Evolutionary conservation across 1,140 invertebrate species (phyloP), one percentile per base, ranked within the genome.

Genomic region (Bilobella aurantiaca): DNA sequence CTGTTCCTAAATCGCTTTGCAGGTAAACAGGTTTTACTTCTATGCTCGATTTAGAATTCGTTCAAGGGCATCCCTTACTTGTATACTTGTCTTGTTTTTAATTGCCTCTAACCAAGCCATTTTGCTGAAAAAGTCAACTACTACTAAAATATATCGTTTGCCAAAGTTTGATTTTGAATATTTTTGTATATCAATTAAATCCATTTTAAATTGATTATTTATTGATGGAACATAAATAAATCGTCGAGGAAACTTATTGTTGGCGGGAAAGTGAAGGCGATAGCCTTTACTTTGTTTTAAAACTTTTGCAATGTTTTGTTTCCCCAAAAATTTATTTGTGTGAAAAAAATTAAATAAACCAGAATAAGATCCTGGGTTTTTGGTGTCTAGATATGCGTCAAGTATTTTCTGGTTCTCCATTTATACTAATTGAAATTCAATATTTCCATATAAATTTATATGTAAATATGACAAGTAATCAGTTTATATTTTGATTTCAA

Each of bases 181-280:
- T 21, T 28, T 64, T 23, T 58, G 57, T 8, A 64, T 28, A 58
- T 64, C 63, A 58, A 58, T 58, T 32, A 64, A 58, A 42, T 64
- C 63, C 29, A 57, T 57, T 2, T 57, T 31, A 1, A 32, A 31
- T 42, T 64, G 63, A 58, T 64, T 16, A 42, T 42, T 42, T 12
- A 42, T 42, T 8, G 37, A 12, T 12, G 37, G 37, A n/a, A 42
- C 37, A n/a, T 12, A 42, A 42, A 42, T 42, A n/a, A 42, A 42
- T n/a, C 37, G 8, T 42, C 37, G 37, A 12, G 8, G 37, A n/a
- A 12, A 42, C 37, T 42, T 42, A 8, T n/a, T 42, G 8, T 8
- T 42, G 8, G 37, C n/a, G 8, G 37, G 37, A 8, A 12, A 12
- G n/a, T 42, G 37, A 42, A 42, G 37, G 8, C n/a, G 37, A n/a